phyloP scores from a whole-genome alignment of 2,113 vertebrate species.

The Tachysurus vachellii region DNA sequence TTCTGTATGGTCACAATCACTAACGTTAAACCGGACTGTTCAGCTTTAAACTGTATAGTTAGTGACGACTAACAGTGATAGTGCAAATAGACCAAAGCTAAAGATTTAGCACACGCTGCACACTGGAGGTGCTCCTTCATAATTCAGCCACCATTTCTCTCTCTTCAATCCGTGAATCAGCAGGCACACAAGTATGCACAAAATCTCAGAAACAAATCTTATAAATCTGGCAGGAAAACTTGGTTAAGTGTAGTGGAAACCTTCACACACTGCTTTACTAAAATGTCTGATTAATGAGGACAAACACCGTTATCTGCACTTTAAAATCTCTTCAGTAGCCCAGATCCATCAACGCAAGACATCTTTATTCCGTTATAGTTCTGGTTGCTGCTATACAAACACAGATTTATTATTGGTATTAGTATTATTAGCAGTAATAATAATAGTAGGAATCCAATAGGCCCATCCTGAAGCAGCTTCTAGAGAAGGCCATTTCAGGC shows the following conservation, averaged over 20 bases:
- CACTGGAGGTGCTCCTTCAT: neutral
- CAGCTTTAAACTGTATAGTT: neutral
- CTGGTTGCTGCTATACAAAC: neutral
- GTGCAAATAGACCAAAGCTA: neutral
- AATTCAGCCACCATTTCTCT: neutral
- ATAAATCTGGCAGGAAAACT: neutral
- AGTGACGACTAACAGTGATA: neutral
- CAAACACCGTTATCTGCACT: too few relatives aligned
- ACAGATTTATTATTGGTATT: neutral
- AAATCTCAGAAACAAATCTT: neutral
- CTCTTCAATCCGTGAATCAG: neutral
- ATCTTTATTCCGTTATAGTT: neutral
- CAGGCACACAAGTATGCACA: neutral
- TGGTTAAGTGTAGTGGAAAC: neutral
- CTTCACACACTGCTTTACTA: neutral
- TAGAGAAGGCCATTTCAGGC: conserved; percentile 38
- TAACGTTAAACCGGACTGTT: neutral
- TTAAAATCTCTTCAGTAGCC: neutral
- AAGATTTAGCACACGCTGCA: neutral
- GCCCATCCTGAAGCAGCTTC: conserved; percentile 11
- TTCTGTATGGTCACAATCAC: too few relatives aligned
- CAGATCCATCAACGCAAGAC: neutral
- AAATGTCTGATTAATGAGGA: neutral
- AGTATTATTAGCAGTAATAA: neutral
- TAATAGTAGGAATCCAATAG: conserved; percentile 16